A percentile compares a stretch with the other conserved stretches of the same genome.
Conservation (phyloP, 2,888 invertebrate genomes). For the Pseudolycoriella hygida region DNA sequence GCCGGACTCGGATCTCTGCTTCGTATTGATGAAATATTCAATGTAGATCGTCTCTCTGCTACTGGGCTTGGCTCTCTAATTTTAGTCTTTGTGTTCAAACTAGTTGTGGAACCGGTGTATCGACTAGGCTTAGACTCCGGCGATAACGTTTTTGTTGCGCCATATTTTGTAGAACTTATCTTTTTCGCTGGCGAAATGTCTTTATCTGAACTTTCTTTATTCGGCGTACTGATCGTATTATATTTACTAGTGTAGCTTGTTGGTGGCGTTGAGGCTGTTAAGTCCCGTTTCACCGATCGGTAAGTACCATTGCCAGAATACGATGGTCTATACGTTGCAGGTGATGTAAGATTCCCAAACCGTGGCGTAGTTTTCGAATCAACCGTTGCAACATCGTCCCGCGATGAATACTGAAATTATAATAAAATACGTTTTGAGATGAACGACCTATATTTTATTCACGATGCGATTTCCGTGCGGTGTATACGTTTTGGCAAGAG, state of each 20-base stretch:
- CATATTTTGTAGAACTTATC: constrained; percentile 5
- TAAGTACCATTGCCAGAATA: constrained; percentile 29
- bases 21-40: constrained; percentile 17
- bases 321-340: constrained; percentile 26
- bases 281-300: constrained; percentile 21
- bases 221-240: neutral
- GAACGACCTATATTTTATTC: no score
- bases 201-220: neutral
- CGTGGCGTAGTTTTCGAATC: constrained; percentile 7
- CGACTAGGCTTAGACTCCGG: constrained; percentile 5
- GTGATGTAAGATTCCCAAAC: constrained; percentile 19
- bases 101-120: constrained; percentile 1
- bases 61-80: constrained; percentile 7
- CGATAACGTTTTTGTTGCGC: constrained; percentile 6
- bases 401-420: constrained; percentile 20
- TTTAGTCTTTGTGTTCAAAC: constrained; percentile 4
- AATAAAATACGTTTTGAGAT: neutral
- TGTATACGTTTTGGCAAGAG: no score
- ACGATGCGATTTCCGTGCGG: no score
- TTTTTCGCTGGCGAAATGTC: neutral
- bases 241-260: constrained; percentile 20
- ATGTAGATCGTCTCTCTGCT: constrained; percentile 8
- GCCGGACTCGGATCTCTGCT: constrained; percentile 15
- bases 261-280: constrained; percentile 10
- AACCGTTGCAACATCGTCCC: constrained; percentile 18